Conservation (phyloP, 2,113 vertebrate genomes). For the Crotalus tigris region DNA sequence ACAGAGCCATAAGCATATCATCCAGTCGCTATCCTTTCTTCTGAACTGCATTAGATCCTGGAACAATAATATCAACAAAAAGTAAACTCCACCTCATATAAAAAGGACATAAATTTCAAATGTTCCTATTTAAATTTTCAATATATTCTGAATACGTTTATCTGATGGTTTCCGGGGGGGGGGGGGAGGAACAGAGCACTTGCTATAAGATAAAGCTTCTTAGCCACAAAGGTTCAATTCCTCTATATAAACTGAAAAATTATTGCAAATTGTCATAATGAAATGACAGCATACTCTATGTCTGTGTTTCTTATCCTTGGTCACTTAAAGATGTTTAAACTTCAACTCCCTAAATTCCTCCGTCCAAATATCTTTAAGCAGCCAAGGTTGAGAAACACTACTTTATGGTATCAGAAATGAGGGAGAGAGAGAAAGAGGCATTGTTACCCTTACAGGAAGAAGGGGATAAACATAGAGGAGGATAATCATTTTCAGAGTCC, state of each 20-base stretch:
- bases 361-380: neutral
- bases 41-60: neutral
- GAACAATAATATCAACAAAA: neutral
- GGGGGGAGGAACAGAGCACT: neutral
- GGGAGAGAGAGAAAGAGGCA: neutral
- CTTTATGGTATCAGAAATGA: neutral
- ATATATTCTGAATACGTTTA: neutral
- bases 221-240: neutral
- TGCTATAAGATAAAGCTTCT: neutral
- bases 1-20: neutral
- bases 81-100: neutral
- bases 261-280: neutral
- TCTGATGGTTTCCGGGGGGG: neutral
- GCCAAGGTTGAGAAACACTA: neutral
- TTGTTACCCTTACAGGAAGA: neutral
- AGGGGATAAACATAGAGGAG: neutral
- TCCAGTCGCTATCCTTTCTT: neutral
- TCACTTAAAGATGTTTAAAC: neutral
- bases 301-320: neutral
- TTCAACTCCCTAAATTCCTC: neutral
- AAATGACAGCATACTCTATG: neutral
- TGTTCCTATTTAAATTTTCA: neutral
- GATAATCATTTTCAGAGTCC: neutral
- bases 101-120: neutral
- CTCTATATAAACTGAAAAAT: neutral